Conservation (phyloP, 2,797 vertebrate species). For the Hippocampus kuda region DNA sequence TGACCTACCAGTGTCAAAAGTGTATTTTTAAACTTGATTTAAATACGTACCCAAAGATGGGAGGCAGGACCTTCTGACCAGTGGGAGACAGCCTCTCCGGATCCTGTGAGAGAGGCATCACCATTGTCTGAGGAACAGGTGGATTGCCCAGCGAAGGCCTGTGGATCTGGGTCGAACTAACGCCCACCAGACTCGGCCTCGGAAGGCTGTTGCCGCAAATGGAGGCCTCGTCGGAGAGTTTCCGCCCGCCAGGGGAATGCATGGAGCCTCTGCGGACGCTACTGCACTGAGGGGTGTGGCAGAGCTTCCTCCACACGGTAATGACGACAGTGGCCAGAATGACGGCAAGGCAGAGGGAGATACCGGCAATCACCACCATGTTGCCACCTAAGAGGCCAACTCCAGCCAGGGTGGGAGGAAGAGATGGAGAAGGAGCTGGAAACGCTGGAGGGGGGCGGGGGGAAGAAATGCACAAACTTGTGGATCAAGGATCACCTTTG, state of each 20-base stretch:
- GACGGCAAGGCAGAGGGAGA: conserved; percentile 84
- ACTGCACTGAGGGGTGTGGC: conserved; percentile 76
- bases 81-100: conserved; percentile 76
- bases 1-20: no score
- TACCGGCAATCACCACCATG: conserved; percentile 81
- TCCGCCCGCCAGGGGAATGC: conserved; percentile 75
- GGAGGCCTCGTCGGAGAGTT: conserved; percentile 85
- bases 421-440: conserved; percentile 44
- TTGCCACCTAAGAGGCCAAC: conserved; percentile 65
- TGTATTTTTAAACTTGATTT: background rate
- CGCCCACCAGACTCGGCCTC: conserved; percentile 70
- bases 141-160: conserved; percentile 55
- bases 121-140: conserved; percentile 54
- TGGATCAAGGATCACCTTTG: background rate
- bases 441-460: conserved; percentile 34
- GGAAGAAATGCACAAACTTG: background rate
- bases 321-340: conserved; percentile 82
- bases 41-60: conserved; percentile 77
- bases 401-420: conserved; percentile 27
- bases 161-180: conserved; percentile 34
- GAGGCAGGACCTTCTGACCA: conserved; percentile 83
- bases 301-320: conserved; percentile 85
- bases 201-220: conserved; percentile 79
- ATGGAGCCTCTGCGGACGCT: conserved; percentile 63
- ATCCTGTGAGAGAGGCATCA: conserved; percentile 50